phyloP scores from a whole-genome alignment of 1,140 invertebrate genomes.

The Drosophila ficusphila region DNA sequence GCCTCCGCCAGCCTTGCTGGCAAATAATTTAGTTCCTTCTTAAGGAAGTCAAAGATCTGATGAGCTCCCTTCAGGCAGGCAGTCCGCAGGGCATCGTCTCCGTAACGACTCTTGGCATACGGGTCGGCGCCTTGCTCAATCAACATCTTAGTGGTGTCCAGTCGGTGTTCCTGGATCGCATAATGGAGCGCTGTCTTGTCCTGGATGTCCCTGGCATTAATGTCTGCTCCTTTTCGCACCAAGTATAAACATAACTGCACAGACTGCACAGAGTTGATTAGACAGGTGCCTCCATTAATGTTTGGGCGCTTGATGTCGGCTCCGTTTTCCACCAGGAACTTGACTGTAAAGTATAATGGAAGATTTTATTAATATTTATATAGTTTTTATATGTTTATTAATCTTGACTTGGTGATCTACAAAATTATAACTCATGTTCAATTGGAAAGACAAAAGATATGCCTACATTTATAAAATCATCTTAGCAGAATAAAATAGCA shows the following conservation, averaged over 20 bases:
- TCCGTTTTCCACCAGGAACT: constrained; percentile 92
- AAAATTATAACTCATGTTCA: too few species aligned
- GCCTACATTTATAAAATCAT: too few species aligned
- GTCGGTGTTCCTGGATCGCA: constrained; percentile 94
- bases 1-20: constrained; percentile 91
- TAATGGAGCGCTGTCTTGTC: constrained; percentile 97
- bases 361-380: not conserved
- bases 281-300: constrained; percentile 96
- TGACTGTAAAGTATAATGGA: constrained; percentile 85
- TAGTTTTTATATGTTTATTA: not conserved
- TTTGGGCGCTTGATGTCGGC: constrained; percentile 95
- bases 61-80: constrained; percentile 95
- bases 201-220: constrained; percentile 95
- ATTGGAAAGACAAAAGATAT: too few species aligned
- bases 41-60: constrained; percentile 91
- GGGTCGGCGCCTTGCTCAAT: constrained; percentile 92
- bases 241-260: constrained; percentile 92
- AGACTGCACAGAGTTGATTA: constrained; percentile 97
- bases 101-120: constrained; percentile 90
- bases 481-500: too few species aligned
- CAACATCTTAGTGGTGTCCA: constrained; percentile 93
- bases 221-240: constrained; percentile 90
- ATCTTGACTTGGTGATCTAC: too few species aligned
- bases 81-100: constrained; percentile 95
- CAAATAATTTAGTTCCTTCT: constrained; percentile 87